Conservation (phyloP, 2,113 vertebrate species). For the Prionailurus viverrinus region DNA sequence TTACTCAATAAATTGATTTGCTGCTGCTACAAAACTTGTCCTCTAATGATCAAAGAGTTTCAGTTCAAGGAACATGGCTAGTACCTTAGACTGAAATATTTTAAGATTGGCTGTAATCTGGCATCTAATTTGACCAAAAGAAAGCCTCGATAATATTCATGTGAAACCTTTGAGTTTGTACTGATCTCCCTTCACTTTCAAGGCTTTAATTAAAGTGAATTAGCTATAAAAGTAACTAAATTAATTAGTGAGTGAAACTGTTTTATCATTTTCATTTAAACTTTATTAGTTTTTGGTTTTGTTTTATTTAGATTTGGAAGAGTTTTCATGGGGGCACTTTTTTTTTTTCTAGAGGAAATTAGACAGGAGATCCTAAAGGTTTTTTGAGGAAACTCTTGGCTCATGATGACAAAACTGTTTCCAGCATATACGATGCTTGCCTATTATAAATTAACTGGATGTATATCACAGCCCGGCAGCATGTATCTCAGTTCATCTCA, state of each 20-base stretch:
- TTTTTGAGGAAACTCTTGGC: neutral
- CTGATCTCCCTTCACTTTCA: neutral
- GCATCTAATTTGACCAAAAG: neutral
- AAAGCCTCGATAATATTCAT: neutral
- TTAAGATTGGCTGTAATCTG: neutral
- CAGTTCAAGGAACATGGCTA: neutral
- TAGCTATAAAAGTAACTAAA: neutral
- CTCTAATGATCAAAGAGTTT: neutral
- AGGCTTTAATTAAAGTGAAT: neutral
- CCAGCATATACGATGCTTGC: neutral
- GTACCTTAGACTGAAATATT: neutral
- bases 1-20: neutral
- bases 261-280: neutral
- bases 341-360: neutral
- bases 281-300: constrained; percentile 3
- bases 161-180: neutral
- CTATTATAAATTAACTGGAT: constrained; percentile 54
- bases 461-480: neutral
- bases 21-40: neutral
- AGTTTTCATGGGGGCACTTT: neutral
- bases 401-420: neutral
- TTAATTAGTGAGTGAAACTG: constrained; percentile 1
- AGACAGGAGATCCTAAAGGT: neutral
- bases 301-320: neutral
- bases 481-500: neutral